Evolutionary conservation across 2,113 vertebrate species (phyloP).

Genomic region (Riparia riparia): DNA sequence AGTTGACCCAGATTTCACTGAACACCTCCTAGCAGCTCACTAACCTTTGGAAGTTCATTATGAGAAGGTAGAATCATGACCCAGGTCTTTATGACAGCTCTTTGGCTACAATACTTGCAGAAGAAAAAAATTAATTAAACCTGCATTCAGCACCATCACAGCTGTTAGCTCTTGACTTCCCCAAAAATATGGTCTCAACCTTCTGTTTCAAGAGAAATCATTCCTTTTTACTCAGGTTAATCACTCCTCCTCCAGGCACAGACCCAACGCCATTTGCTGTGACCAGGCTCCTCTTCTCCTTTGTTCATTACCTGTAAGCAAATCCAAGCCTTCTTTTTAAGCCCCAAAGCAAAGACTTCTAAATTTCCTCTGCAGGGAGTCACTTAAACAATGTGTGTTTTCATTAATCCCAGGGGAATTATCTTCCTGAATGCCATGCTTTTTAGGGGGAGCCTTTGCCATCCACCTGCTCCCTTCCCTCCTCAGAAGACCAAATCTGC

Average conservation of each 20-base stretch:
- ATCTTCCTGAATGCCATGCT: slow-evolving; percentile 21
- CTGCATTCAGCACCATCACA: slow-evolving; percentile 36
- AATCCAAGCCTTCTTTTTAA: slow-evolving; percentile 24
- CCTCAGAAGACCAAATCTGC: slow-evolving; percentile 7
- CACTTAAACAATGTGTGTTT: slow-evolving; percentile 18
- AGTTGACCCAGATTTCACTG: not conserved
- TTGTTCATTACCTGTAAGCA: slow-evolving; percentile 62
- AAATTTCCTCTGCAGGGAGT: slow-evolving; percentile 51
- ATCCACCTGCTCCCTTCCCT: slow-evolving; percentile 33
- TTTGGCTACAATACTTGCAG: slow-evolving; percentile 18
- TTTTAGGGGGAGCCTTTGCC: slow-evolving; percentile 9
- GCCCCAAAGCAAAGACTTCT: slow-evolving; percentile 43
- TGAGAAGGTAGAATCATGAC: not conserved
- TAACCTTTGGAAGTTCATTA: slow-evolving; percentile 31
- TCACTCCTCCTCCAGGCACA: slow-evolving; percentile 55
- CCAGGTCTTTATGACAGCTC: slow-evolving; percentile 12
- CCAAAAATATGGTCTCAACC: slow-evolving; percentile 41
- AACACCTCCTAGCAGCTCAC: not conserved
- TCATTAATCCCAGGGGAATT: slow-evolving; percentile 39
- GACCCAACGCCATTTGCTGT: slow-evolving; percentile 1
- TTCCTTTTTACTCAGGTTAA: slow-evolving; percentile 34
- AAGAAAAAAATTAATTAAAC: slow-evolving; percentile 48
- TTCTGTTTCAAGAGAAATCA: slow-evolving; percentile 57
- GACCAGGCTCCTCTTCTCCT: slow-evolving; percentile 8
- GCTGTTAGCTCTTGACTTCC: slow-evolving; percentile 40